Base-by-base conservation (phyloP, 2,113 vertebrate genomes). In the Phaethornis superciliosus region DNA sequence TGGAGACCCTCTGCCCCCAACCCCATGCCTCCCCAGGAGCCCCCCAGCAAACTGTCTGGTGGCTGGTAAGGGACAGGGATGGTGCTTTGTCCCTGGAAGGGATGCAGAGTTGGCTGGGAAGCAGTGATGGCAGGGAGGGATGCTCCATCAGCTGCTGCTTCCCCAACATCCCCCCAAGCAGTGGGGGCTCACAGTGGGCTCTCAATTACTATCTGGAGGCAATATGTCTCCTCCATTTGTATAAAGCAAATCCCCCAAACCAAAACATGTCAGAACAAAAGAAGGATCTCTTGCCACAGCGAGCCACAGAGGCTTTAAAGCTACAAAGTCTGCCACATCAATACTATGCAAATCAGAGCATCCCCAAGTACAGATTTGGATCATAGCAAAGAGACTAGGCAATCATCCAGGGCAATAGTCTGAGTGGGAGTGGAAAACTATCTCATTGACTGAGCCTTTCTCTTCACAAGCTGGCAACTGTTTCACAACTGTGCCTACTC, bases 341-440 rank as follows among this genome's bases (percentile, higher is more conserved):
- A 54, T 54, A 26, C 44, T 75, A 84, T 94, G 93, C 64, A 95
- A 96, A 95, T 81, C 58, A 91, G 72, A 77, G 69, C 65, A 94
- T 90, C 60, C 90, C 83, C 46, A 88, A 94, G 86, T 80, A 86
- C 65, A 78, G 42, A 88, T 86, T 10, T 94, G 80, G 82, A 94
- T 96, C 83, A 78, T 22, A 49, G 80, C 69, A 54, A 94, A 56
- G 62, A 94, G 85, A 88, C 82, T 79, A 93, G 95, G 96, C 95
- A 97, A 92, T 63, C 85, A 88, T 95, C 94, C 95, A 97, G 94
- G 88, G 90, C 93, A 95, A 60, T 69, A 91, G 88, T 83, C 71
- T 17, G 88, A 95, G 92, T 95, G 77, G 93, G 95, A 90, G 85
- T 62, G 58, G 76, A 76, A 76, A 91, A 79, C 76, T 56, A 42